A percentile compares a stretch with the other conserved stretches of the same genome.
Evolutionary conservation across 2,113 vertebrate genomes (phyloP).

Genomic region (Mesocricetus auratus): DNA sequence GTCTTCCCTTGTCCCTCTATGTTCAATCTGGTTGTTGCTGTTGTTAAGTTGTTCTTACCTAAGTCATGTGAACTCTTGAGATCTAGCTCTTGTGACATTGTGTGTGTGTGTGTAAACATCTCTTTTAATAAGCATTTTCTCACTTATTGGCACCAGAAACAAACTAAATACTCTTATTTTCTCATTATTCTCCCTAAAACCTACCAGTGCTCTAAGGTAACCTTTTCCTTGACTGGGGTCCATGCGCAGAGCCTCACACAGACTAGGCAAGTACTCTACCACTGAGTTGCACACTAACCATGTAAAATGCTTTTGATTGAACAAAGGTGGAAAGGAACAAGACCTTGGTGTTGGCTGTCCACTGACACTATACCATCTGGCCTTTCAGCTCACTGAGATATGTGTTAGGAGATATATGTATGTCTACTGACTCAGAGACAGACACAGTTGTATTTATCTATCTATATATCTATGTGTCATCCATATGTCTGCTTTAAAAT

Average conservation of each 20-base stretch:
- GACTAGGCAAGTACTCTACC: neutral
- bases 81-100: neutral
- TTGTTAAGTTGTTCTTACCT: neutral
- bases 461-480: neutral
- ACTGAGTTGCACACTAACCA: neutral
- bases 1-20: neutral
- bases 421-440: neutral
- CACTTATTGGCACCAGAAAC: neutral
- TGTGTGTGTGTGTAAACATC: neutral
- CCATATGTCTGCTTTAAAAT: neutral
- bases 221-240: neutral
- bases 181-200: neutral
- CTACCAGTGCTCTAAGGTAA: neutral
- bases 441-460: neutral
- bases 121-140: neutral
- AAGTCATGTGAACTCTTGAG: neutral
- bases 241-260: neutral
- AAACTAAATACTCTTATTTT: neutral
- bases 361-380: rapidly evolving
- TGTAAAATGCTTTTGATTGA: neutral
- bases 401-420: neutral
- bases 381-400: neutral
- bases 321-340: neutral
- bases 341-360: neutral
- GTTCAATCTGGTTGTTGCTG: neutral